Evolutionary conservation across 2,888 invertebrate species (phyloP).

Genomic region (Melikaiella ostensackeni): DNA sequence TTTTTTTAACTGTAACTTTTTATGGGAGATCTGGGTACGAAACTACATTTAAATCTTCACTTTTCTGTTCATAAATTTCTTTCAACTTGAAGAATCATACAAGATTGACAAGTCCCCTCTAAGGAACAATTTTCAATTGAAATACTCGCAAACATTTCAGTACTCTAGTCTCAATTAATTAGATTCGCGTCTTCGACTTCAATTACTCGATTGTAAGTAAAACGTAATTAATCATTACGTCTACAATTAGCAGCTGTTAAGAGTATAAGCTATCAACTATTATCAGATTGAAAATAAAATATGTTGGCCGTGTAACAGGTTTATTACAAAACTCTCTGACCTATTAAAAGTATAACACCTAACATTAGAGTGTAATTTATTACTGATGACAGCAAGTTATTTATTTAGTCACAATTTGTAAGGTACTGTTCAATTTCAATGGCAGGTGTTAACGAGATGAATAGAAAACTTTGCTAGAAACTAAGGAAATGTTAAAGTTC

Average conservation of each 20-base stretch:
- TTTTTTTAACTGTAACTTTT: no score
- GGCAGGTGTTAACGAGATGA: background rate
- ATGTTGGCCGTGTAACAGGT: constrained; percentile 12
- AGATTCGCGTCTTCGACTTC: background rate
- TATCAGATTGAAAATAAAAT: background rate
- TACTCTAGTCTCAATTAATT: constrained; percentile 5
- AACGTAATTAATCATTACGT: constrained; percentile 20
- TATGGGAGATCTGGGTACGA: no score
- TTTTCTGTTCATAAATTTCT: background rate
- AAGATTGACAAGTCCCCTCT: background rate
- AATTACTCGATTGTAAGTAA: constrained; percentile 13
- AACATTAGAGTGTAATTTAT: constrained; percentile 17
- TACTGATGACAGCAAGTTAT: background rate
- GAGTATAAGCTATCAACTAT: constrained; percentile 25
- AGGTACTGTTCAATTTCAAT: background rate
- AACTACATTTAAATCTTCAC: background rate
- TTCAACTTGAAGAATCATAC: background rate
- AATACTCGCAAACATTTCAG: background rate
- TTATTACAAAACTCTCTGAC: constrained; percentile 9
- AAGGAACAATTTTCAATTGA: background rate
- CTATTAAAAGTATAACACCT: constrained; percentile 23
- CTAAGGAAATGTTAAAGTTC: background rate
- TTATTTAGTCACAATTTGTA: constrained; percentile 6
- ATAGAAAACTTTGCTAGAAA: background rate
- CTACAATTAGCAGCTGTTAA: constrained; percentile 10